These are phyloP conservation scores for Penaeus chinensis DNA, from an alignment of 1,140 invertebrate species.

Conservation along the genomic window DNA sequence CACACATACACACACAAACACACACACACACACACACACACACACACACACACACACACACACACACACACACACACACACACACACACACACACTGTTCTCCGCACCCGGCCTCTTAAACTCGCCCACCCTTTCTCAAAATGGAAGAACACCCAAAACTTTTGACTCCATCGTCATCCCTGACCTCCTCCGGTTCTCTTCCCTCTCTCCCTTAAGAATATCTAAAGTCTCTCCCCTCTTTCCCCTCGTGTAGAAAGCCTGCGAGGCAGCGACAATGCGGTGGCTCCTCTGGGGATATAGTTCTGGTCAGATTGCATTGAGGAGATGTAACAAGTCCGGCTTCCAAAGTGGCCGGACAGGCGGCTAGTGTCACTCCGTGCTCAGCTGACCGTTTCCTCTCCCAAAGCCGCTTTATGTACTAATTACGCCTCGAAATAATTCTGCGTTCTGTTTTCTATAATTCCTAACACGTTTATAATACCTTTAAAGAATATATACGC, in stretches of 20 bases:
- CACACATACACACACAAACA: neutral
- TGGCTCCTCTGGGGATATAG: conserved; percentile 48
- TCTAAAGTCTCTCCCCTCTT: too few relatives aligned
- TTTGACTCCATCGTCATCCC: conserved; percentile 6
- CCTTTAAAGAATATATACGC: neutral
- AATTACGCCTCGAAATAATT: neutral
- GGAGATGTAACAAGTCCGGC: conserved; percentile 60
- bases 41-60: conserved; percentile 22
- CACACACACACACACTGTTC: neutral
- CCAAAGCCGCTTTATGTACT: neutral
- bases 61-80: conserved; percentile 19
- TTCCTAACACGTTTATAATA: neutral
- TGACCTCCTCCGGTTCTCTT: conserved; percentile 1
- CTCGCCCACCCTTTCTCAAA: neutral
- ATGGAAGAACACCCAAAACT: neutral
- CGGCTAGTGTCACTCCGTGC: conserved; percentile 45
- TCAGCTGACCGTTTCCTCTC: conserved; percentile 46
- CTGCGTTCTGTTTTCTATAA: neutral
- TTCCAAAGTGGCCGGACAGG: conserved; percentile 45
- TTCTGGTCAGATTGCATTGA: conserved; percentile 62
- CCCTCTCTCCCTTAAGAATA: neutral
- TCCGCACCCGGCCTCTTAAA: neutral
- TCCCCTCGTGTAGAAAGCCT: neutral
- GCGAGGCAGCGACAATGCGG: conserved; percentile 45
- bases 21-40: conserved; percentile 1